These are phyloP conservation scores for Phalacrocorax pelagicus DNA, from an alignment of 2,113 vertebrate genomes.

Conservation along the genomic window DNA sequence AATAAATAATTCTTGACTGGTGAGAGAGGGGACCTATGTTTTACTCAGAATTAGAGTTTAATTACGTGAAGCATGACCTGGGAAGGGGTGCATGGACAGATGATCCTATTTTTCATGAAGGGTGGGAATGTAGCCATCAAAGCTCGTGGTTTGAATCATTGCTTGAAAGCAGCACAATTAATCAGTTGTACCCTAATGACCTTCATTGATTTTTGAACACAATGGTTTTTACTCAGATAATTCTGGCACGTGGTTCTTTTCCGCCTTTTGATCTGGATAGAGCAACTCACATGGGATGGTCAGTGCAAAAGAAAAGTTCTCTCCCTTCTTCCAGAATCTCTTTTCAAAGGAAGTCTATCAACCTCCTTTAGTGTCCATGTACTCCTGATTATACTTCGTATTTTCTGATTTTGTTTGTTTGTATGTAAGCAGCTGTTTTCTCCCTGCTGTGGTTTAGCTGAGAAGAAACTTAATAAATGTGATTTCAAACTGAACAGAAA, in stretches of 20 bases:
- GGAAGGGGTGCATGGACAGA: background rate
- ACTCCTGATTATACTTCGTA: background rate
- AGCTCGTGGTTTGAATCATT: background rate
- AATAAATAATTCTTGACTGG: background rate
- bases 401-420: background rate
- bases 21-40: background rate
- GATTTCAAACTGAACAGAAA: slow-evolving; percentile 45
- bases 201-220: background rate
- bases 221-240: background rate
- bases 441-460: background rate
- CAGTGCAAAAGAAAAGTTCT: background rate
- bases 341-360: background rate
- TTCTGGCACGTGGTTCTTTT: background rate
- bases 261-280: background rate
- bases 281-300: background rate
- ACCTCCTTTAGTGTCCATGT: background rate
- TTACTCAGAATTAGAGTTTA: background rate
- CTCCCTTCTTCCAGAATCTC: background rate
- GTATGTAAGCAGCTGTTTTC: background rate
- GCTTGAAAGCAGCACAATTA: background rate
- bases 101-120: background rate
- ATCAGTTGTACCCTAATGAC: background rate
- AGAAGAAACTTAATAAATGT: slow-evolving; percentile 20
- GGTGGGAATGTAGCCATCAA: background rate
- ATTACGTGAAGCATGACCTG: background rate